Conservation (phyloP, 1,140 invertebrate genomes). For the Lepidurus packardi region DNA sequence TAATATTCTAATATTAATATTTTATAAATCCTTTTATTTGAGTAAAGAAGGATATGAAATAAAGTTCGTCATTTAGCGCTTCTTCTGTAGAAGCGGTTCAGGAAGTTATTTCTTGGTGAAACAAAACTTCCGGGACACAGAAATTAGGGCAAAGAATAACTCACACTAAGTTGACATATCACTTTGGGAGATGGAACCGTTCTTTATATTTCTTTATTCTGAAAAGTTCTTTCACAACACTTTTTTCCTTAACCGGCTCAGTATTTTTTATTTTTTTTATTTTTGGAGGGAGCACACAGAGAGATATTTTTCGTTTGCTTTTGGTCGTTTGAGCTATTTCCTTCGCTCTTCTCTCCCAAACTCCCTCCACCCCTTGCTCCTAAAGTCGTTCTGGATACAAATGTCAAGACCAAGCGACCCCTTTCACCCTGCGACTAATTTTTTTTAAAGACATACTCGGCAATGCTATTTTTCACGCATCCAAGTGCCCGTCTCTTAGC, state of each 20-base stretch:
- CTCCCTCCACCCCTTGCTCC: neutral
- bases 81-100: no score
- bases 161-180: neutral
- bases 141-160: neutral
- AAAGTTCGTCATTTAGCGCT: no score
- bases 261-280: neutral
- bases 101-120: no score
- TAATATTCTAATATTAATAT: no score
- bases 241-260: neutral
- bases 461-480: slow-evolving; percentile 15
- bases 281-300: neutral
- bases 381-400: neutral
- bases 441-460: neutral
- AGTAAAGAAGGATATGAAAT: no score
- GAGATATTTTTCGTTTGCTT: neutral
- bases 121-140: no score
- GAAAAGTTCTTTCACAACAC: neutral
- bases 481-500: neutral
- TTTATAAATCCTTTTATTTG: no score
- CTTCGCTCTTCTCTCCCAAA: neutral
- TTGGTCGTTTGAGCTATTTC: neutral
- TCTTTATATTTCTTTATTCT: neutral
- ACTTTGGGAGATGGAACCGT: neutral
- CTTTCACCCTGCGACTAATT: neutral
- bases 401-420: neutral